These are phyloP conservation scores for Coregonus ussuriensis DNA, from an alignment of 2,797 vertebrate species.

Conservation along the genomic window DNA sequence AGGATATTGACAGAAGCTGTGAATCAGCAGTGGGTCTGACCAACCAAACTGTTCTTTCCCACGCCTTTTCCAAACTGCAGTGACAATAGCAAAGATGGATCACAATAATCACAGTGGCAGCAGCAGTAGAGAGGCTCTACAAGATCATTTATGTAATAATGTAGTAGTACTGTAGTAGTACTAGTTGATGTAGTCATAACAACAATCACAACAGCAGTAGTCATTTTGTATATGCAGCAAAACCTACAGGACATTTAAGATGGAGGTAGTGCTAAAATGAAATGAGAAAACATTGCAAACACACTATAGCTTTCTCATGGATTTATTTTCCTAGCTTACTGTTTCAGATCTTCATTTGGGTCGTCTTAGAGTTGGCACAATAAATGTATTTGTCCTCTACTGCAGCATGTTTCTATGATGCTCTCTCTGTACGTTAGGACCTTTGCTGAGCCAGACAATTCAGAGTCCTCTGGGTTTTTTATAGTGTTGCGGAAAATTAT, in stretches of 20 bases:
- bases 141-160: background rate
- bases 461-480: constrained; percentile 57
- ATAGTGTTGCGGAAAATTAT: constrained; percentile 69
- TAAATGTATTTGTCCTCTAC: background rate
- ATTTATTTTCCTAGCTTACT: background rate
- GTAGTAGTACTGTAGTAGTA: background rate
- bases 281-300: no score
- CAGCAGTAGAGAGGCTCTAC: background rate
- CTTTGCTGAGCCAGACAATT: constrained; percentile 57
- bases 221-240: background rate
- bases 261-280: no score
- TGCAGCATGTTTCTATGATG: constrained; percentile 41
- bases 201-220: background rate
- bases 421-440: constrained; percentile 55
- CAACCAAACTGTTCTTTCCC: constrained; percentile 1
- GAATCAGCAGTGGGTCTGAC: background rate
- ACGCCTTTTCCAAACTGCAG: background rate
- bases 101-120: background rate
- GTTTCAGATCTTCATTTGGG: background rate
- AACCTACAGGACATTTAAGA: background rate
- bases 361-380: background rate
- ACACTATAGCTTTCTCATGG: no score
- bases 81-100: background rate
- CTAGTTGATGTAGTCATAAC: background rate
- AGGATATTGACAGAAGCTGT: background rate